These are phyloP conservation scores for Orthochromis indermauri DNA, from an alignment of 2,113 vertebrate species.

Conservation along the genomic window DNA sequence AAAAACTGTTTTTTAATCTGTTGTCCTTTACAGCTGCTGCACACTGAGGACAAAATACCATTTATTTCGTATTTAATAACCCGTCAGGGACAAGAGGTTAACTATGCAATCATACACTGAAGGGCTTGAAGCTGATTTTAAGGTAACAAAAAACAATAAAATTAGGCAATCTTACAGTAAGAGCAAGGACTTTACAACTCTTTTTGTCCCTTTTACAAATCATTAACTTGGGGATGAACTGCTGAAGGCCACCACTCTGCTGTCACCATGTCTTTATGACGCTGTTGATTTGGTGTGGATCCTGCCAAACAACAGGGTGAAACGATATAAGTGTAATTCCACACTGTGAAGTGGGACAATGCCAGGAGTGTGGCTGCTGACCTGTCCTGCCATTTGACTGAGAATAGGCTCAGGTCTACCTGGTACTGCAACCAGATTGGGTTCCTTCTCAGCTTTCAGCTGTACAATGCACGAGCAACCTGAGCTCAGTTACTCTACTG, in stretches of 20 bases:
- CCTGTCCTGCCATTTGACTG: conserved; percentile 35
- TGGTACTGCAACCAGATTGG: conserved; percentile 49
- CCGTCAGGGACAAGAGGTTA: background rate
- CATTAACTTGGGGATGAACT: background rate
- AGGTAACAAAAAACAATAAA: background rate
- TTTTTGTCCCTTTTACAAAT: background rate
- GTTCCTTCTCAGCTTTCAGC: conserved; percentile 73
- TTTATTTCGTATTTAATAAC: background rate
- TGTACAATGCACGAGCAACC: conserved; percentile 67
- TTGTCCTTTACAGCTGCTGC: background rate
- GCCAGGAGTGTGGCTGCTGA: conserved; percentile 47
- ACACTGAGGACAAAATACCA: background rate
- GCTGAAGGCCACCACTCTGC: background rate
- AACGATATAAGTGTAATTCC: conserved; percentile 67
- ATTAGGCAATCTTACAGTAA: background rate
- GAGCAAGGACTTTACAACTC: background rate
- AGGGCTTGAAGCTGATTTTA: background rate
- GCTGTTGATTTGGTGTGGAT: conserved; percentile 35
- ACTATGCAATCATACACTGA: background rate
- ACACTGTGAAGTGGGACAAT: conserved; percentile 60
- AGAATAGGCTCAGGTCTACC: conserved; percentile 46
- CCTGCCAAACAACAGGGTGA: conserved; percentile 34
- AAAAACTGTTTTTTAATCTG: background rate
- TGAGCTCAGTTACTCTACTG: conserved; percentile 60
- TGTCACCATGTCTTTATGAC: background rate